These are phyloP conservation scores for Lepisosteus oculatus DNA, from an alignment of 2,113 vertebrate species.

Conservation along the genomic window DNA sequence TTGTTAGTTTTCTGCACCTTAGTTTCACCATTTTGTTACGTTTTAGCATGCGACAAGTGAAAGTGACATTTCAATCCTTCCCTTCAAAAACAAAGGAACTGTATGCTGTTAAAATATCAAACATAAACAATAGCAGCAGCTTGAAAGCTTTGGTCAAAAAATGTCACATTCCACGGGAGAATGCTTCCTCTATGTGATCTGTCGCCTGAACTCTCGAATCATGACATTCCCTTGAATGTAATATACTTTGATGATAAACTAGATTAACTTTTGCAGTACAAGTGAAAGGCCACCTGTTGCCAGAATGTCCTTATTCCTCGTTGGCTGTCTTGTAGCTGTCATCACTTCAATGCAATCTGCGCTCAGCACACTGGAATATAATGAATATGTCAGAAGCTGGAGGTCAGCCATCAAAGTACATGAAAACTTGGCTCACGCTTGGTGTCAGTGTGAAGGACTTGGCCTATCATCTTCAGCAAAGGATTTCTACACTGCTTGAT, in stretches of 20 bases:
- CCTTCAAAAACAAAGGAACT: slow-evolving; percentile 8
- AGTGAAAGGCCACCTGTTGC: slow-evolving; percentile 83
- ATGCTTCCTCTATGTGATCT: slow-evolving; percentile 69
- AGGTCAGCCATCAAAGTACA: slow-evolving; percentile 85
- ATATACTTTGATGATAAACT: slow-evolving; percentile 80
- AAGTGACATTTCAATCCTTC: background rate
- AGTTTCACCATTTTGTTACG: background rate
- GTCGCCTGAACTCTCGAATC: slow-evolving; percentile 68
- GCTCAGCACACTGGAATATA: slow-evolving; percentile 77
- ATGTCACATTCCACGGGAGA: slow-evolving; percentile 64
- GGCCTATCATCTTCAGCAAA: slow-evolving; percentile 71
- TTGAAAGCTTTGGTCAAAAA: slow-evolving; percentile 59
- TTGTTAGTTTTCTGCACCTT: background rate
- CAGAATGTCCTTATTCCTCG: slow-evolving; percentile 74
- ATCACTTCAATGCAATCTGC: slow-evolving; percentile 76
- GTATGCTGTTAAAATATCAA: slow-evolving; percentile 38
- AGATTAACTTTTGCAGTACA: slow-evolving; percentile 78
- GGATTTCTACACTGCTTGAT: slow-evolving; percentile 79
- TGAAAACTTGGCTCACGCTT: slow-evolving; percentile 75
- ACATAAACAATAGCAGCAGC: slow-evolving; percentile 56
- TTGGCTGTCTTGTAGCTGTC: slow-evolving; percentile 83
- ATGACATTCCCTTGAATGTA: slow-evolving; percentile 72
- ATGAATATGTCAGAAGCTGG: slow-evolving; percentile 84
- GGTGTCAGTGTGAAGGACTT: slow-evolving; percentile 69
- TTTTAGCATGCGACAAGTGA: background rate